Base-by-base conservation (phyloP, 2,888 invertebrate genomes). In the Patella caerulea region DNA sequence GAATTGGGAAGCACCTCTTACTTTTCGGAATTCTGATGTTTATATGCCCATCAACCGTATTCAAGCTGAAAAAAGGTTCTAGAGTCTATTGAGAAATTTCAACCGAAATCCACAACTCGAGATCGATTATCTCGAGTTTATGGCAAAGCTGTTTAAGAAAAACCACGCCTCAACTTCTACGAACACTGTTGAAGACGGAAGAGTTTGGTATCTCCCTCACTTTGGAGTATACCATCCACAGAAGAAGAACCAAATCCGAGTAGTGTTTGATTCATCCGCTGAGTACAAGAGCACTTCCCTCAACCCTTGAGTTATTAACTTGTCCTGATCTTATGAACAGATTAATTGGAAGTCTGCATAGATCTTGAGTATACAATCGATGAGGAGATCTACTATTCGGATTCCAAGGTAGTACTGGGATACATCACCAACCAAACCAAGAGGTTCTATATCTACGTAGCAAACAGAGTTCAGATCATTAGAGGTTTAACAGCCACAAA, bases 261-360 rank as follows among this genome's bases (percentile, higher is more conserved):
- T 17, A 65, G 78, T 78, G 0, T 78, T 78, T 53, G 78, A 78
- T 52, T 19, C 54, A 15, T 78, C 79, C 14, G 79, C 73, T n/a
- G 19, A 79, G 69, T 74, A 54, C 45, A 17, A 78, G 54, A 75
- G 75, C 9, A 24, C 71, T 15, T 79, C 74, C 34, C 53, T 79
- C 14, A 79, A 79, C 55, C 11, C 74, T n/a, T 53, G 70, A 19
- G 9, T 59, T 79, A 55, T 52, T 79, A 17, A 79, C 17, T 17
- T 74, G 79, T 7, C 79, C 79, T 12, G 79, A 79, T 53, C 69
- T 75, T 11, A 75, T 59, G 12, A 79, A 79, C 65, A 75, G 73
- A 29, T 59, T 79, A 15, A 17, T 80, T 52, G 79, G 79, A 12
- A 75, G 73, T 5, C 59, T 79, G 9, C 12, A 71, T 12, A 55